These are phyloP conservation scores for Ariopsis seemanni DNA, from an alignment of 2,113 vertebrate species.

Conservation along the genomic window DNA sequence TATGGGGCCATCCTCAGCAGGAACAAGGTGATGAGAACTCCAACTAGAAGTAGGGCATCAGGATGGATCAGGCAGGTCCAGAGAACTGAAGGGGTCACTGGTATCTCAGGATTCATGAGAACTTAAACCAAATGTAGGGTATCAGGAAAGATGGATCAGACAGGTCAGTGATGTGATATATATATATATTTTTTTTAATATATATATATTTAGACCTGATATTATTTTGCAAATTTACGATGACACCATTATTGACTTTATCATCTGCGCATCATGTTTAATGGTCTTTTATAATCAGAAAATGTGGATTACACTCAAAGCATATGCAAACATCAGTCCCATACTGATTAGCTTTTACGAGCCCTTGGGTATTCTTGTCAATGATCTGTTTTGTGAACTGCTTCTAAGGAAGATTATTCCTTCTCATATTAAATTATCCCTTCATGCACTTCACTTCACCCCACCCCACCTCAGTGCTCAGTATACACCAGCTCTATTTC, in stretches of 20 bases:
- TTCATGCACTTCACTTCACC: slow-evolving; percentile 15
- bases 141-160: too few species aligned
- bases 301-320: not conserved
- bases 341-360: not conserved
- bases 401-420: slow-evolving; percentile 27
- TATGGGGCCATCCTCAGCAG: too few species aligned
- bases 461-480: not conserved
- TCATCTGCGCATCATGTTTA: not conserved
- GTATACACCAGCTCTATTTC: slow-evolving; percentile 25
- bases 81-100: too few species aligned
- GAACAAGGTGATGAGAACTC: too few species aligned
- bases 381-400: not conserved
- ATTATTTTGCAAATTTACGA: too few species aligned
- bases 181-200: too few species aligned
- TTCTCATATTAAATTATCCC: slow-evolving; percentile 28
- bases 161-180: too few species aligned
- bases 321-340: not conserved
- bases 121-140: too few species aligned
- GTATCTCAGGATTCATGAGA: too few species aligned
- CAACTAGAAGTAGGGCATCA: too few species aligned
- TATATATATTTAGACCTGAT: too few species aligned
- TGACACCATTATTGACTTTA: not conserved
- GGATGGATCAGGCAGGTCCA: too few species aligned
- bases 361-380: slow-evolving; percentile 7
- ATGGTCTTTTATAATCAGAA: not conserved